These are phyloP conservation scores for Ochropleura leucogaster DNA, from an alignment of 2,888 invertebrate species.

Conservation along the genomic window DNA sequence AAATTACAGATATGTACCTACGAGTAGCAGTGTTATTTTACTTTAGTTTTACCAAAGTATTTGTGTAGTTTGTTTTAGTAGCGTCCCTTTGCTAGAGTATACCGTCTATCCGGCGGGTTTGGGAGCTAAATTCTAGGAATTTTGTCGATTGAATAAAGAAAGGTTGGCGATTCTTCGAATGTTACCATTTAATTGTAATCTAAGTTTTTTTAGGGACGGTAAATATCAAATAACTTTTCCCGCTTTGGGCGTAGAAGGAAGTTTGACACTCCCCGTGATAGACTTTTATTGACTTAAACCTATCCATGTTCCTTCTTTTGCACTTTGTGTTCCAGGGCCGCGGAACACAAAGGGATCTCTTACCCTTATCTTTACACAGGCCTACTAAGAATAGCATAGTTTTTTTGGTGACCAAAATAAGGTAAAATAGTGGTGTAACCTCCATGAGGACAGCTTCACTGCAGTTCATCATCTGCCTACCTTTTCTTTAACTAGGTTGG, in stretches of 20 bases:
- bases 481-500: no score
- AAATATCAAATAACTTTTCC: no score
- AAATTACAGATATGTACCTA: constrained; percentile 2
- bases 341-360: no score
- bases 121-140: neutral
- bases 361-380: neutral
- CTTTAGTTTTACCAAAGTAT: neutral
- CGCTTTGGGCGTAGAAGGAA: no score
- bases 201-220: no score
- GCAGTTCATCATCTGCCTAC: no score
- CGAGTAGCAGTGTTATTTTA: neutral
- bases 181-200: neutral
- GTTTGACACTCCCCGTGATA: no score
- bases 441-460: neutral
- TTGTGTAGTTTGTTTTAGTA: neutral
- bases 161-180: neutral
- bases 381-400: neutral
- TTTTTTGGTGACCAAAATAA: neutral
- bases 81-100: neutral
- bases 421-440: neutral
- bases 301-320: no score
- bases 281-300: no score
- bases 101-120: neutral
- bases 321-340: no score
- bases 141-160: neutral